Percentiles rank a stretch among this genome's conserved stretches.
phyloP scores from a whole-genome alignment of 2,888 invertebrate species.

The Notodonta ziczac region DNA sequence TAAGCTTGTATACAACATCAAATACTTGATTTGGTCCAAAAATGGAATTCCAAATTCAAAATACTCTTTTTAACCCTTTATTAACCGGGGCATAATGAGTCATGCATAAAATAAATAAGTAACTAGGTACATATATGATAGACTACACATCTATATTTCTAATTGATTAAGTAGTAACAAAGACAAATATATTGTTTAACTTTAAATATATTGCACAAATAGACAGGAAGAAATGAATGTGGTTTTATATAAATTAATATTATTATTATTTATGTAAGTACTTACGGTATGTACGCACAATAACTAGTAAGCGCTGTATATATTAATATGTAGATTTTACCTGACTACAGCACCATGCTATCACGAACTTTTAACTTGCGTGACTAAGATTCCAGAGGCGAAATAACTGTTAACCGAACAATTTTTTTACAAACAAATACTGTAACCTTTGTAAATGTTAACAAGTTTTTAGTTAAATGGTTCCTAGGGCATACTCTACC shows the following conservation, averaged over 20 bases:
- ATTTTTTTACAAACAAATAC: constrained; percentile 8
- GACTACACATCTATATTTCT: too few species aligned
- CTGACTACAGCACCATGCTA: constrained; percentile 3
- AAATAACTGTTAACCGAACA: background rate
- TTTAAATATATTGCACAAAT: too few species aligned
- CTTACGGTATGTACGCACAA: too few species aligned
- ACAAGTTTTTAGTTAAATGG: constrained; percentile 1
- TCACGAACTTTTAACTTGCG: background rate
- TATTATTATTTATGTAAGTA: too few species aligned
- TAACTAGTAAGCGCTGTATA: too few species aligned
- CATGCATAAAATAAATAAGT: background rate
- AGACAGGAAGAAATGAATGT: too few species aligned
- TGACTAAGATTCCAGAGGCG: background rate
- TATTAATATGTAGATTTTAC: constrained; percentile 27
- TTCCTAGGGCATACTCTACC: constrained; percentile 8
- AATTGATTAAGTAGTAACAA: too few species aligned
- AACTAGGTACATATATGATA: background rate
- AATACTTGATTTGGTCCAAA: background rate
- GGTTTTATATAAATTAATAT: too few species aligned
- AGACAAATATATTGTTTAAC: too few species aligned
- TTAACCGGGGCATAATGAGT: background rate
- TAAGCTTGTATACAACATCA: background rate
- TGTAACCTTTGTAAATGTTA: constrained; percentile 15
- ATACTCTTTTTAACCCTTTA: too few species aligned
- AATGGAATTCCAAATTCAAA: background rate